Percentiles rank a stretch among this genome's conserved stretches.
phyloP scores from a whole-genome alignment of 2,113 vertebrate genomes.

The Caracal caracal region DNA sequence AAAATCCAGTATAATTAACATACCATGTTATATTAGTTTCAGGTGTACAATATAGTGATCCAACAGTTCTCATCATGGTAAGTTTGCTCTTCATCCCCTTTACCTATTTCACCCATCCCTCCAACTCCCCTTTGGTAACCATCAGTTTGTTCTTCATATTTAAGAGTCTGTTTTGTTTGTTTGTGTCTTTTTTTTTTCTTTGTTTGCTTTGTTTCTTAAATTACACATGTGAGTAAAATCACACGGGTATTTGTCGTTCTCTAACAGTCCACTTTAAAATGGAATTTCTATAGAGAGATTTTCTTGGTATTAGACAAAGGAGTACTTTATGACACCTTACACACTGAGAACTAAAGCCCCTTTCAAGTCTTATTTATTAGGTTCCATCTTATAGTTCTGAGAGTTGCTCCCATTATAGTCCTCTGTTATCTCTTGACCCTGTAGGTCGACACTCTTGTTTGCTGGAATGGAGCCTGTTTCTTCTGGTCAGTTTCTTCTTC shows the following conservation, averaged over 20 bases:
- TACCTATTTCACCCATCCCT: background rate
- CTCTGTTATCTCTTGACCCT: background rate
- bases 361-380: slow-evolving; percentile 9
- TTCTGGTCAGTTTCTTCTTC: background rate
- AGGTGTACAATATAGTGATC: background rate
- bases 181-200: background rate
- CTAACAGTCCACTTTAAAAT: background rate
- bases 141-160: background rate
- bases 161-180: background rate
- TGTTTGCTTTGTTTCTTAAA: background rate
- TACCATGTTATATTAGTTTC: background rate
- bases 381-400: background rate
- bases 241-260: background rate
- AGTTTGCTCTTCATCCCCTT: background rate
- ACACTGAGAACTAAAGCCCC: background rate
- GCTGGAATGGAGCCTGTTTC: background rate
- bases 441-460: background rate
- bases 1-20: background rate
- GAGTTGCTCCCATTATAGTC: background rate
- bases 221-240: background rate
- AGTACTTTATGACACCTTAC: background rate
- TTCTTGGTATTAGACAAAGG: slow-evolving; percentile 37
- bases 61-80: background rate
- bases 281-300: background rate
- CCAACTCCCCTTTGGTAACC: background rate